Evolutionary conservation across 2,888 invertebrate species (phyloP), one percentile per base, ranked within the genome.

Genomic region (Mimumesa dahlbomi): DNA sequence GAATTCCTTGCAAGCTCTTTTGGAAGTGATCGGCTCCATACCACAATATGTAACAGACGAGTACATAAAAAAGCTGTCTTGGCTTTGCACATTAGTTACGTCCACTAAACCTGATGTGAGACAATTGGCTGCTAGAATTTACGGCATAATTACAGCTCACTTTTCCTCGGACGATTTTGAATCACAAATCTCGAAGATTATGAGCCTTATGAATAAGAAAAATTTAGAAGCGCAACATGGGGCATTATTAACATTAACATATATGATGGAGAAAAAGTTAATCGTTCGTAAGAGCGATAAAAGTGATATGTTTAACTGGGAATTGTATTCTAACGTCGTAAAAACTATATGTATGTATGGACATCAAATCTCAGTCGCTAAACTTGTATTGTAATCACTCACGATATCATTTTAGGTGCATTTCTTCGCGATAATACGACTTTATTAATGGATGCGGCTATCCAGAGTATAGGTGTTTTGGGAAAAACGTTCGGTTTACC

Each of bases 21-120:
- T 96, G 76, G 97, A 97, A 90, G 91, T 96, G 18, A 91, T 97
- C n/a, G 96, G 96, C 38, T 95, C 95, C 66, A 93, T 95, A 7
- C 95, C 96, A 0, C 92, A 93, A 18, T 90, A 92, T 59, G 91
- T 96, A 82, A 92, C 94, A 0, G 84, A 91, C 29, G 91, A 93
- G 71, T 93, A 95, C 85, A 90, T 92, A 1, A 92, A 91, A 29
- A 92, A 95, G 14, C 84, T 94, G 11, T 91, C 92, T 3, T 95
- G 94, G 92, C 86, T 95, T 0, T 90, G 91, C 81, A 92, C 92
- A 64, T 89, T 94, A 1, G 90, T 95, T 53, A 92, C 92, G 13
- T 94, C 93, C 46, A 93, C 94, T 5, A 95, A 94, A 77, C 95
- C 96, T 87, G 95, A 94, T 16, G 92, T 96, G 69, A 91, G 97